These are phyloP conservation scores for Agrochola litura DNA, from an alignment of 2,888 invertebrate species.

Conservation along the genomic window DNA sequence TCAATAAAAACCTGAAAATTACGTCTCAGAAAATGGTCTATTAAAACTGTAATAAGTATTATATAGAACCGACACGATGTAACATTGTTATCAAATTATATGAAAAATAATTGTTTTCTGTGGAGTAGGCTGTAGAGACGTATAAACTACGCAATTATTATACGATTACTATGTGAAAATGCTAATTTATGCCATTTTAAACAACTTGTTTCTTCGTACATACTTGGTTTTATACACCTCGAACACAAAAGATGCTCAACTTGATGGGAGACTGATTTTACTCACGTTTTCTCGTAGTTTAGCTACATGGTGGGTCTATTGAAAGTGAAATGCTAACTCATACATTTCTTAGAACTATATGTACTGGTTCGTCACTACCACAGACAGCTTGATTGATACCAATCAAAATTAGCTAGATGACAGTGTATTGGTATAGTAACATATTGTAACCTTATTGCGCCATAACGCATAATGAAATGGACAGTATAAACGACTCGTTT, in stretches of 20 bases:
- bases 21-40: background rate
- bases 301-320: slow-evolving; percentile 48
- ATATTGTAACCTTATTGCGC: slow-evolving; percentile 12
- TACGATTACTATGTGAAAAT: slow-evolving; percentile 42
- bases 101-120: slow-evolving; percentile 22
- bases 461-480: background rate
- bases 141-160: slow-evolving; percentile 42
- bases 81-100: slow-evolving; percentile 31
- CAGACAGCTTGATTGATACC: slow-evolving; percentile 5
- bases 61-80: slow-evolving; percentile 4
- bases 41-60: background rate
- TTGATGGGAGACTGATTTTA: slow-evolving; percentile 62
- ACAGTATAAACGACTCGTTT: slow-evolving; percentile 1
- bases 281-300: slow-evolving; percentile 68
- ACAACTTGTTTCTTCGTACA: slow-evolving; percentile 43
- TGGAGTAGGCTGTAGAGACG: slow-evolving; percentile 3
- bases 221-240: slow-evolving; percentile 47
- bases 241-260: slow-evolving; percentile 59
- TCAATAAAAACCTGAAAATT: slow-evolving; percentile 14
- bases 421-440: background rate
- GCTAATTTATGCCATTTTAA: slow-evolving; percentile 57
- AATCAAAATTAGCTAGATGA: slow-evolving; percentile 2
- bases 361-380: slow-evolving; percentile 9
- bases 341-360: slow-evolving; percentile 26
- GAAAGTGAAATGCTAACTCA: slow-evolving; percentile 68